Percentiles rank a stretch among this genome's conserved stretches.
These are phyloP conservation scores for Nanorana parkeri DNA, from an alignment of 2,113 vertebrate species.

Conservation along the genomic window DNA sequence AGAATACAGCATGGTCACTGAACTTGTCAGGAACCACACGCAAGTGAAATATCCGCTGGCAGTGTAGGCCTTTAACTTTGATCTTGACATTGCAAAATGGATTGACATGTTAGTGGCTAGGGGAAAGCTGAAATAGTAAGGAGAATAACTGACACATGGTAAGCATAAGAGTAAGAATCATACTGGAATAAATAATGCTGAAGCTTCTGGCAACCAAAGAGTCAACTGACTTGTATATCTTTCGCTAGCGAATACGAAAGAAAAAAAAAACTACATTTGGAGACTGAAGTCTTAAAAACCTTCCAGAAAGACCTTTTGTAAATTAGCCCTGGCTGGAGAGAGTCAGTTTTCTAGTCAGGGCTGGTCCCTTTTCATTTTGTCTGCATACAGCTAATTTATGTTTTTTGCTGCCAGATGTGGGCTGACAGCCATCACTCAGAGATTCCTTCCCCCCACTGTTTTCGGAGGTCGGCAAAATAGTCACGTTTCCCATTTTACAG, in stretches of 20 bases:
- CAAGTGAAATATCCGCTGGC: too few species aligned
- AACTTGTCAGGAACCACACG: too few species aligned
- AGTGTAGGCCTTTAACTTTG: too few species aligned
- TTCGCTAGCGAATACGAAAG: not conserved
- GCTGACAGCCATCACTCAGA: conserved; percentile 99
- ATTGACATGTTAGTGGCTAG: not conserved
- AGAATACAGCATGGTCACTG: too few species aligned
- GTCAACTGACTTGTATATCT: conserved; percentile 18
- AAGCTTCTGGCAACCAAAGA: conserved; percentile 6
- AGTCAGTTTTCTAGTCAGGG: conserved; percentile 75
- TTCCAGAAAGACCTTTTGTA: conserved; percentile 79
- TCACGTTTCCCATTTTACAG: conserved; percentile 91
- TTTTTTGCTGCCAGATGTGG: conserved; percentile 93
- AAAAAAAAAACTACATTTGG: not conserved
- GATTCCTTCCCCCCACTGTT: conserved; percentile 75
- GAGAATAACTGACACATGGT: not conserved
- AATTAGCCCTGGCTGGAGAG: conserved; percentile 79
- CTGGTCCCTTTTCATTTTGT: conserved; percentile 89
- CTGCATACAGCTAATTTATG: conserved; percentile 98
- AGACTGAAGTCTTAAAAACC: conserved; percentile 47
- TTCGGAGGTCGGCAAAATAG: conserved; percentile 85
- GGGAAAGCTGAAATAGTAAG: not conserved
- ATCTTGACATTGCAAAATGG: not conserved
- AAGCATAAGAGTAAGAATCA: not conserved
- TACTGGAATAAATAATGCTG: not conserved